phyloP scores from a whole-genome alignment of 2,888 invertebrate genomes.

The Mystacides longicornis region DNA sequence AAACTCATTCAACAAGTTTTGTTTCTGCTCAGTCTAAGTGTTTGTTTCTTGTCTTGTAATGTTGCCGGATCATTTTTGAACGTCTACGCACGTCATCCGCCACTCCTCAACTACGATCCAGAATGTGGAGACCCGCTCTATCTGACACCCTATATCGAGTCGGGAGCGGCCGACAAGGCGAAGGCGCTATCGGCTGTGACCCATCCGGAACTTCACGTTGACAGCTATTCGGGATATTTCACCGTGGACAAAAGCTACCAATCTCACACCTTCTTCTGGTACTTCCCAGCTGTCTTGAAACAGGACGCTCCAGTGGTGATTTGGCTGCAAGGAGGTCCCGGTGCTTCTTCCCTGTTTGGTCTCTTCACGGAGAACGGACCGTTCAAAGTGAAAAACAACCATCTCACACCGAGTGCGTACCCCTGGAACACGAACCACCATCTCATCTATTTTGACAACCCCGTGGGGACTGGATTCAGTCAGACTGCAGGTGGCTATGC shows the following conservation, averaged over 20 bases:
- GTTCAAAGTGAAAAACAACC: constrained; percentile 44
- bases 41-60: too few relatives aligned
- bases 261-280: constrained; percentile 90
- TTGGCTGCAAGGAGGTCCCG: constrained; percentile 85
- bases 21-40: too few relatives aligned
- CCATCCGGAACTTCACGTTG: constrained; percentile 50
- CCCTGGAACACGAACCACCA: constrained; percentile 76
- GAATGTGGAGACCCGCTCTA: constrained; percentile 57
- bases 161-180: constrained; percentile 61
- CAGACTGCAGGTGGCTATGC: constrained; percentile 80
- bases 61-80: constrained; percentile 29
- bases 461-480: constrained; percentile 88
- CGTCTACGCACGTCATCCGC: background rate
- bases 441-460: constrained; percentile 86
- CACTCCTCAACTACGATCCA: constrained; percentile 30
- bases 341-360: constrained; percentile 71
- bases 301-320: constrained; percentile 63
- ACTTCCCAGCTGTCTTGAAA: constrained; percentile 62
- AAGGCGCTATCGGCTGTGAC: constrained; percentile 48
- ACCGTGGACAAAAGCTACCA: constrained; percentile 67
- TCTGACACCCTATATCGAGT: constrained; percentile 66
- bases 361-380: constrained; percentile 83
- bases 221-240: constrained; percentile 75
- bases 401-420: constrained; percentile 48
- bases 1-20: too few relatives aligned